Percentiles rank a stretch among this genome's conserved stretches.
These are phyloP conservation scores for Athripsodes cinereus DNA, from an alignment of 2,888 invertebrate species.

Conservation along the genomic window DNA sequence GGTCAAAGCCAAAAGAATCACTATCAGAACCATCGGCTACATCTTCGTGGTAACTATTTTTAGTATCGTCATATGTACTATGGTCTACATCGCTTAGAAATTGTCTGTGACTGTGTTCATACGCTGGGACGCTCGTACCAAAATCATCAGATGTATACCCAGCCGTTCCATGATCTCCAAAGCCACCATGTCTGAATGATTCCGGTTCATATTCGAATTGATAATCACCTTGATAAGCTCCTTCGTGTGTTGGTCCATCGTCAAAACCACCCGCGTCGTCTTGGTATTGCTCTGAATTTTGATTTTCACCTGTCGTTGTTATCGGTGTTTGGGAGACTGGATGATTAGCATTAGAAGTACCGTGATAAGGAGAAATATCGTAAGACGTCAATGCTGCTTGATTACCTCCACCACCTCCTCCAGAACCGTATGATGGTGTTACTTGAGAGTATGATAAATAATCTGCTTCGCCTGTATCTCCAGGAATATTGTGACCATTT, in stretches of 20 bases:
- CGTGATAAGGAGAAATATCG: constrained; percentile 31
- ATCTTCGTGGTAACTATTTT: constrained; percentile 6
- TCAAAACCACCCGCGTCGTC: neutral
- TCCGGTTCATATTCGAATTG: constrained; percentile 1
- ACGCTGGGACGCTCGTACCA: constrained; percentile 22
- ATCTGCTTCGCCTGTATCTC: constrained; percentile 24
- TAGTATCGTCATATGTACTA: constrained; percentile 8
- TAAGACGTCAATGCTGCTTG: constrained; percentile 28
- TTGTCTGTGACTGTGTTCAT: constrained; percentile 24
- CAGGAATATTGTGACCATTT: constrained; percentile 30
- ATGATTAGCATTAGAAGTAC: neutral
- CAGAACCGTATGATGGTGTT: neutral
- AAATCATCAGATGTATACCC: constrained; percentile 21
- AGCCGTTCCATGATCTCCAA: constrained; percentile 28
- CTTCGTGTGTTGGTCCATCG: neutral
- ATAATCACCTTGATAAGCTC: constrained; percentile 6
- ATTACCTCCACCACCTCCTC: neutral
- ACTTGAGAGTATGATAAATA: constrained; percentile 18
- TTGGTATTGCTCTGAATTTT: neutral
- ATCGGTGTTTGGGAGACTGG: neutral
- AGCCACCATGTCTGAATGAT: constrained; percentile 25
- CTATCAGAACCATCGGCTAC: constrained; percentile 5
- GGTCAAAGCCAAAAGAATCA: constrained; percentile 10
- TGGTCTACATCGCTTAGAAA: constrained; percentile 26
- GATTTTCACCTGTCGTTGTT: neutral